phyloP scores from a whole-genome alignment of 2,888 invertebrate species.

The Mimachlamys varia region DNA sequence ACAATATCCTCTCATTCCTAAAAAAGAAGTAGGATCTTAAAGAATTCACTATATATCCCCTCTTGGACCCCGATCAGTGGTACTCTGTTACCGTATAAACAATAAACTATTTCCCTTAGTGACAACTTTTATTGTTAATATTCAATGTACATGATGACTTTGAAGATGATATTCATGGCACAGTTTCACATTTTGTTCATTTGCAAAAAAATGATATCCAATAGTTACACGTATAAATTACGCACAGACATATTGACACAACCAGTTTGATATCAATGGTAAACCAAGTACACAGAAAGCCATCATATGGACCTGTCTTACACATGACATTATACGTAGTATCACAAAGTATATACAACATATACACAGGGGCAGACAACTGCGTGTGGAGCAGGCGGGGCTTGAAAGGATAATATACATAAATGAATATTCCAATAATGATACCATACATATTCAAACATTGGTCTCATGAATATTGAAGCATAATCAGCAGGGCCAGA shows the following conservation, averaged over 20 bases:
- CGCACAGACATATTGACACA: constrained; percentile 23
- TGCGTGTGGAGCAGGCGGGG: not conserved
- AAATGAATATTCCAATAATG: not conserved
- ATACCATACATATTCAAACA: not conserved
- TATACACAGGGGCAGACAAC: not conserved
- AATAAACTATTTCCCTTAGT: not conserved
- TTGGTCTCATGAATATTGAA: not conserved
- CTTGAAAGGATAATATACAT: not conserved
- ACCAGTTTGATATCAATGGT: not conserved
- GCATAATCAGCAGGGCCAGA: not conserved
- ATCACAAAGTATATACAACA: constrained; percentile 26
- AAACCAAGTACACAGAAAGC: constrained; percentile 5
- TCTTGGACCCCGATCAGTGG: no score
- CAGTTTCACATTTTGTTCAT: constrained; percentile 15
- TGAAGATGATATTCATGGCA: constrained; percentile 20
- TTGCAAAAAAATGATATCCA: not conserved
- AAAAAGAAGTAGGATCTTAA: no score
- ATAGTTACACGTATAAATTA: not conserved
- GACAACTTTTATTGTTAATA: constrained; percentile 31
- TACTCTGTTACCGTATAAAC: no score
- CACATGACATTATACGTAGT: not conserved
- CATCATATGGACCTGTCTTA: not conserved
- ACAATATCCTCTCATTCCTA: no score
- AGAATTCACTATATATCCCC: no score
- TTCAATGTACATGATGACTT: not conserved